Conservation (phyloP, 2,888 invertebrate species). For the Aproaerema taeniolella region DNA sequence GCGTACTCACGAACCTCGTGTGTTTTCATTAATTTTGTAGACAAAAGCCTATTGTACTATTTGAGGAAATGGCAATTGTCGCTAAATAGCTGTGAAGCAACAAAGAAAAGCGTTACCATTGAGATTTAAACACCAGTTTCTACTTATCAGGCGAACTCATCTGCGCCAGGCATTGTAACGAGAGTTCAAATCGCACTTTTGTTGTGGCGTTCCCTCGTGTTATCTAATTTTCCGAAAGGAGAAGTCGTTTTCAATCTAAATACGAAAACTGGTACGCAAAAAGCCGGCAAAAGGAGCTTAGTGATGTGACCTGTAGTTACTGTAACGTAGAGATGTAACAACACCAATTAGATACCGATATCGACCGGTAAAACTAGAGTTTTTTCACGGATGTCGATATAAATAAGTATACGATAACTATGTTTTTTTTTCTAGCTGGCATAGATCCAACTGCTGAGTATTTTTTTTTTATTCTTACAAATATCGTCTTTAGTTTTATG, state of each 20-base stretch:
- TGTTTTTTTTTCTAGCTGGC: too few species aligned
- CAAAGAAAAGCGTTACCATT: slow-evolving; percentile 50
- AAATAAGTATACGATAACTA: too few species aligned
- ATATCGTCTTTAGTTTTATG: too few species aligned
- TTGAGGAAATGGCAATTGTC: slow-evolving; percentile 47
- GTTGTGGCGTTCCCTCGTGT: slow-evolving; percentile 37
- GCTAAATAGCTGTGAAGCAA: slow-evolving; percentile 44
- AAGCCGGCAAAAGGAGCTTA: too few species aligned
- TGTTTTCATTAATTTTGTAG: slow-evolving; percentile 35
- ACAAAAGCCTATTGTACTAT: slow-evolving; percentile 58
- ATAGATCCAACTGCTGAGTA: too few species aligned
- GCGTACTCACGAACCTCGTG: slow-evolving; percentile 3
- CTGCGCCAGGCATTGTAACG: slow-evolving; percentile 45
- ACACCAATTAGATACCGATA: too few species aligned
- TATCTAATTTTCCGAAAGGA: slow-evolving; percentile 42
- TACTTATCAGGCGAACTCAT: slow-evolving; percentile 48
- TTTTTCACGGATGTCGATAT: too few species aligned
- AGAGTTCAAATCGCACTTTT: slow-evolving; percentile 48
- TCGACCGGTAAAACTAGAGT: too few species aligned
- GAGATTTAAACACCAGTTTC: slow-evolving; percentile 54
- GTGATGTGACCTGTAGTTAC: too few species aligned
- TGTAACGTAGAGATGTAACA: too few species aligned
- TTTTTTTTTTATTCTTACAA: too few species aligned
- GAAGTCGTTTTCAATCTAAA: slow-evolving; percentile 28
- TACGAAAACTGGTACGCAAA: too few species aligned